These are phyloP conservation scores for Meliscaeva auricollis DNA, from an alignment of 2,888 invertebrate genomes.

Conservation along the genomic window DNA sequence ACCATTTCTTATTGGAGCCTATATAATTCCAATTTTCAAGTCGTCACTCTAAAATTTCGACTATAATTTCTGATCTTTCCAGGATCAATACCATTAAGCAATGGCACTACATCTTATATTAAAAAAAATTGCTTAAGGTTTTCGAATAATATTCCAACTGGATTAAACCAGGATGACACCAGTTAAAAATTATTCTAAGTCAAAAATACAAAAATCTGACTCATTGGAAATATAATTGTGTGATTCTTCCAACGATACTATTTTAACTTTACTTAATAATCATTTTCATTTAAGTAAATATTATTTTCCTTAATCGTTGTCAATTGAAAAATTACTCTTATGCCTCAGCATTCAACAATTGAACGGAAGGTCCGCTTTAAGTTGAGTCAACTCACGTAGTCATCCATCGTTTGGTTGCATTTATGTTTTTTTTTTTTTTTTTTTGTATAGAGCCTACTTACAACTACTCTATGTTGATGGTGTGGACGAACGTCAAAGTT, in stretches of 20 bases:
- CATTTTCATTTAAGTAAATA: constrained; percentile 49
- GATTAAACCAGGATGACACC: too few relatives aligned
- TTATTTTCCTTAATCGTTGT: constrained; percentile 64
- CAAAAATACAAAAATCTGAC: too few relatives aligned
- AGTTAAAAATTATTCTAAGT: too few relatives aligned
- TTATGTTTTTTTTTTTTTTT: not conserved
- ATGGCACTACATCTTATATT: too few relatives aligned
- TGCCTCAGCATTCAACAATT: constrained; percentile 31
- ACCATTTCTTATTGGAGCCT: too few relatives aligned
- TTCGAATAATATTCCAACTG: too few relatives aligned
- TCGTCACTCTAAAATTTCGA: too few relatives aligned
- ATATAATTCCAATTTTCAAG: too few relatives aligned
- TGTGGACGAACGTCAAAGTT: constrained; percentile 57
- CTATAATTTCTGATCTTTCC: too few relatives aligned
- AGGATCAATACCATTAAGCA: too few relatives aligned
- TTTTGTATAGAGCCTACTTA: too few relatives aligned
- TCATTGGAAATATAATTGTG: not conserved
- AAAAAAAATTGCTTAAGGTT: too few relatives aligned
- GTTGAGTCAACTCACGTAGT: constrained; percentile 71
- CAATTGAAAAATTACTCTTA: constrained; percentile 71
- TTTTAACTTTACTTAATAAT: constrained; percentile 30
- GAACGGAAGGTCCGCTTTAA: constrained; percentile 61
- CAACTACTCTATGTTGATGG: not conserved
- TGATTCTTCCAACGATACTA: not conserved
- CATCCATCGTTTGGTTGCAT: constrained; percentile 32